Conservation (phyloP, 2,888 invertebrate species). For the Euproctis similis region DNA sequence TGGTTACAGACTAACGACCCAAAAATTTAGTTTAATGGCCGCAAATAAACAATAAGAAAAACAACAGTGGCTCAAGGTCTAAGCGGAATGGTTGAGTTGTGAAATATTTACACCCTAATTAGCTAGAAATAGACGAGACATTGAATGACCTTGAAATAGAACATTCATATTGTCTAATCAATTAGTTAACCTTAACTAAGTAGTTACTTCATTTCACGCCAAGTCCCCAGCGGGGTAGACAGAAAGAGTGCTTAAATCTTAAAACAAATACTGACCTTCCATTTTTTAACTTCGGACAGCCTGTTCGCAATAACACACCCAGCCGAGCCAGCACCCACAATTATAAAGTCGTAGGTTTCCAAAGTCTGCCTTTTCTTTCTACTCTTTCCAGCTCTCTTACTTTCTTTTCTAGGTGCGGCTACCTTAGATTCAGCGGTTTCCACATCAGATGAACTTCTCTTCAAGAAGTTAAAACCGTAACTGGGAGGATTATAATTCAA, state of each 20-base stretch:
- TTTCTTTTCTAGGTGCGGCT: slow-evolving; percentile 25
- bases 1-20: too few relatives aligned
- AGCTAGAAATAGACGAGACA: background rate
- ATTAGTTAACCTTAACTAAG: too few relatives aligned
- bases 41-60: too few relatives aligned
- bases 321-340: slow-evolving; percentile 81
- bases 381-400: slow-evolving; percentile 34
- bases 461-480: slow-evolving; percentile 19
- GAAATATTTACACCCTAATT: slow-evolving; percentile 11
- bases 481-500: slow-evolving; percentile 11
- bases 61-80: slow-evolving; percentile 8
- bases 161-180: slow-evolving; percentile 1
- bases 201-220: too few relatives aligned
- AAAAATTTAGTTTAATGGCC: too few relatives aligned
- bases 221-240: too few relatives aligned
- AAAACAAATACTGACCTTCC: slow-evolving; percentile 68
- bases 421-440: slow-evolving; percentile 34
- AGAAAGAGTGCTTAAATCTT: too few relatives aligned
- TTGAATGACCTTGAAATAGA: background rate
- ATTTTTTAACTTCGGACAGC: slow-evolving; percentile 76
- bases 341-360: slow-evolving; percentile 76
- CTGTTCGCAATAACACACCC: slow-evolving; percentile 81
- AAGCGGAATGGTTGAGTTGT: slow-evolving; percentile 1
- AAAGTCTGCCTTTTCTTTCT: slow-evolving; percentile 36
- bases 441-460: slow-evolving; percentile 31